Evolutionary conservation across 2,797 vertebrate genomes (phyloP), one percentile per base, ranked within the genome.

Genomic region (Loris lydekkerianus): DNA sequence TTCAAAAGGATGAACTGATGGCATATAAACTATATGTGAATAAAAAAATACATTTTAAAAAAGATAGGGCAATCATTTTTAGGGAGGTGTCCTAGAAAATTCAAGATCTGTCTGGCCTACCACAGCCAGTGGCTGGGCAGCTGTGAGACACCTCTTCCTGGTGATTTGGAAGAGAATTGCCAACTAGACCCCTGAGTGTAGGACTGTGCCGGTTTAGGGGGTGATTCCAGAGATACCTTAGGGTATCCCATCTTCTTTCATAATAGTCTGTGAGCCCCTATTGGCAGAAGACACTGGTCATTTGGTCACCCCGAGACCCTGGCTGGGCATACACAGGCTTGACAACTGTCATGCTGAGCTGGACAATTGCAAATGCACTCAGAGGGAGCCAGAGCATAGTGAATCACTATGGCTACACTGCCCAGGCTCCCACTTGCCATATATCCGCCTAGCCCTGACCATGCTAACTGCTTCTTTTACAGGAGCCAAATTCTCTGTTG

Each of bases 351-450:
- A 2, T 27, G 0, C 10, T 3, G 15, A 73, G 29, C 10, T 13
- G 6, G n/a, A 43, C 9, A 10, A 23, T 56, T 0, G 53, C 27
- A 29, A 40, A 75, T 4, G 5, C 14, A 53, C 69, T 69, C 5
- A 2, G 56, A 40, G 1, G 25, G 20, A 17, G 65, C 11, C 43
- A 18, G 76, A 31, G 60, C 67, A 53, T 2, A 3, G 31, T 0
- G 1, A 0, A 0, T 58, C 17, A 81, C 49, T 0, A 4, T 13
- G 9, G 75, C 61, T 27, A 0, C 61, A 7, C 0, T 20, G 78
- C 10, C 76, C 31, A 21, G 34, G 43, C 29, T 65, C 56, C 63
- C 40, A 53, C 61, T 65, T 61, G 70, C 21, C n/a, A 82, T 4
- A 11, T 11, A 11, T 61, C 3, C 0, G 69, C 14, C 23, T n/a